These are phyloP conservation scores for Yponomeuta cagnagella DNA, from an alignment of 2,888 invertebrate species.

Conservation along the genomic window DNA sequence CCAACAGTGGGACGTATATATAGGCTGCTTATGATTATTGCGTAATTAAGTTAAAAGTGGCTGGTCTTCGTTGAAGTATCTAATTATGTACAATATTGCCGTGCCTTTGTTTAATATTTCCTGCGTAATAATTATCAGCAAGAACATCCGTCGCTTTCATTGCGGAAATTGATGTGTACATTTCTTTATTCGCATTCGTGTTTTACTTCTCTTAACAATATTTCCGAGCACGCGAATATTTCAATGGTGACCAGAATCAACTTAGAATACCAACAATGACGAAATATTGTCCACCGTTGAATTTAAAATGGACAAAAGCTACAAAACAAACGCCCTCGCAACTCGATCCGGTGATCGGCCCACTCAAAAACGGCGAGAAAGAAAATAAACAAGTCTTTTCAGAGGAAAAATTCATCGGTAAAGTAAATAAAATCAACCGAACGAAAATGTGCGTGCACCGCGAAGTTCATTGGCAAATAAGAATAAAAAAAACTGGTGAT, in stretches of 20 bases:
- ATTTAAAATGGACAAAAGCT: background rate
- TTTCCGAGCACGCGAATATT: background rate
- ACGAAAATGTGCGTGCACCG: slow-evolving; percentile 7
- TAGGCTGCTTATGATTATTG: too few species aligned
- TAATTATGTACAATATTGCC: background rate
- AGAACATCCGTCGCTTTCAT: background rate
- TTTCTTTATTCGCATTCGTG: background rate
- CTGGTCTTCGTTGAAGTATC: background rate
- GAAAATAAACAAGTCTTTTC: background rate
- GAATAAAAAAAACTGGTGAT: slow-evolving; percentile 41
- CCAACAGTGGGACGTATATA: too few species aligned
- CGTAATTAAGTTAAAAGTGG: background rate
- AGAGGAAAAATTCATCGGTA: slow-evolving; percentile 2
- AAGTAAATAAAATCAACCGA: slow-evolving; percentile 13
- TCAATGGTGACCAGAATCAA: background rate
- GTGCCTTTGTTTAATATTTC: background rate
- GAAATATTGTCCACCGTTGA: background rate
- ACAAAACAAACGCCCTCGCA: background rate
- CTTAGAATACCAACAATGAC: background rate
- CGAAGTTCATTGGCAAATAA: slow-evolving; percentile 20
- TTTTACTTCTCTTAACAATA: background rate
- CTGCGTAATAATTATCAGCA: background rate
- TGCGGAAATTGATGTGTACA: background rate
- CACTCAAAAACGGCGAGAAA: background rate
- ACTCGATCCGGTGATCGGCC: background rate